Base-by-base conservation (phyloP, 1,140 invertebrate species). In the Achroia grisella region DNA sequence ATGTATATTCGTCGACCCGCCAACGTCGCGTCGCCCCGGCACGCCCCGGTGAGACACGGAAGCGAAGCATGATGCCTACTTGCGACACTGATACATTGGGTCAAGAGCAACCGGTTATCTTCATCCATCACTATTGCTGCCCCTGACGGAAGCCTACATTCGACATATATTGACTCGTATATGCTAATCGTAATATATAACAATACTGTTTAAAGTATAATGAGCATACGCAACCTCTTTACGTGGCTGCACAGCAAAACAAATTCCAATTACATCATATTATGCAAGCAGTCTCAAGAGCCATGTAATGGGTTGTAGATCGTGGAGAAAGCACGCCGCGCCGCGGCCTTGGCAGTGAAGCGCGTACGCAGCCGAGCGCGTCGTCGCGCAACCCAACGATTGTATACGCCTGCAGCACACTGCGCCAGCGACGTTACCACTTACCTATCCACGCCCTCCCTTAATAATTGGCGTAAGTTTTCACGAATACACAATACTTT, bases 401-500 rank as follows among this genome's bases (percentile, higher is more conserved):
- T 52, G 14, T 41, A 44, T 35, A 6, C 10, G 30, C 51, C 36
- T 28, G 48, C 35, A 12, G 45, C 54, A 33, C 40, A 10, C 17
- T 6, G 17, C 17, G 6, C 6, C 17, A 6, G 17, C 17, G 17
- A 23, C 17, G 17, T 6, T 23, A 2, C 17, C 17, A 6, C 6
- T 23, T 23, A 23, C 17, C 17, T 23, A 23, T 23, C 6, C 17
- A 23, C 17, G 35, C 35, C 17, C 35, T 13, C 35, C 14, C 35
- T n/a, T 56, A 61, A 44, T 64, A 65, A 67, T 67, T 65, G 67
- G 62, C 64, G 63, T 63, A 59, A 69, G 69, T 77, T 83, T 79
- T 78, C 79, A 80, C 76, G 69, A 74, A 70, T 62, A 58, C 64
- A 56, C 66, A 63, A 66, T 58, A 81, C 80, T 84, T 81, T 84